Conservation (phyloP, 2,888 invertebrate species). For the Macaria liturata region DNA sequence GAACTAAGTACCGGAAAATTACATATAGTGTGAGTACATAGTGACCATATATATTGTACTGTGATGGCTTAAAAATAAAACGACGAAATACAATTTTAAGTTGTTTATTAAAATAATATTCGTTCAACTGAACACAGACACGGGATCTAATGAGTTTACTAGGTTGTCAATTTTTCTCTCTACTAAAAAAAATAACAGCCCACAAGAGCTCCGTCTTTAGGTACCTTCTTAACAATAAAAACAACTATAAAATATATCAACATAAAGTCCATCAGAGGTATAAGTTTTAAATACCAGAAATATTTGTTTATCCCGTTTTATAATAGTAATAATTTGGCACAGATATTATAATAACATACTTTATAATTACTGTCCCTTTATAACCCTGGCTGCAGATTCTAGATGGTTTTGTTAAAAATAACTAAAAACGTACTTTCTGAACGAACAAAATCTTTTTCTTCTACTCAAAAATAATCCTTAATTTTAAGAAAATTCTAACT, state of each 20-base stretch:
- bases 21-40: background rate
- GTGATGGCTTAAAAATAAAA: slow-evolving; percentile 64
- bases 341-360: slow-evolving; percentile 46
- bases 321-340: slow-evolving; percentile 73
- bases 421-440: slow-evolving; percentile 17
- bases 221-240: slow-evolving; percentile 79
- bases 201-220: slow-evolving; percentile 62
- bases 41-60: too few relatives aligned
- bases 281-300: slow-evolving; percentile 39
- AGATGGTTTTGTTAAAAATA: slow-evolving; percentile 69
- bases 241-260: slow-evolving; percentile 82
- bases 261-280: slow-evolving; percentile 71
- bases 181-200: slow-evolving; percentile 65
- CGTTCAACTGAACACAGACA: slow-evolving; percentile 82
- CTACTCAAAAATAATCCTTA: slow-evolving; percentile 53
- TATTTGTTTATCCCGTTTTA: slow-evolving; percentile 30
- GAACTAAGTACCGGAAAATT: too few relatives aligned
- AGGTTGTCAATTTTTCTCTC: slow-evolving; percentile 74
- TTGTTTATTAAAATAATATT: slow-evolving; percentile 84
- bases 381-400: slow-evolving; percentile 52
- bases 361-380: slow-evolving; percentile 23
- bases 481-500: slow-evolving; percentile 59
- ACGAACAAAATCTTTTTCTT: slow-evolving; percentile 52
- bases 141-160: slow-evolving; percentile 77
- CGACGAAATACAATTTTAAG: slow-evolving; percentile 64